These are phyloP conservation scores for Eupithecia subfuscata DNA, from an alignment of 2,888 invertebrate genomes.

Conservation along the genomic window DNA sequence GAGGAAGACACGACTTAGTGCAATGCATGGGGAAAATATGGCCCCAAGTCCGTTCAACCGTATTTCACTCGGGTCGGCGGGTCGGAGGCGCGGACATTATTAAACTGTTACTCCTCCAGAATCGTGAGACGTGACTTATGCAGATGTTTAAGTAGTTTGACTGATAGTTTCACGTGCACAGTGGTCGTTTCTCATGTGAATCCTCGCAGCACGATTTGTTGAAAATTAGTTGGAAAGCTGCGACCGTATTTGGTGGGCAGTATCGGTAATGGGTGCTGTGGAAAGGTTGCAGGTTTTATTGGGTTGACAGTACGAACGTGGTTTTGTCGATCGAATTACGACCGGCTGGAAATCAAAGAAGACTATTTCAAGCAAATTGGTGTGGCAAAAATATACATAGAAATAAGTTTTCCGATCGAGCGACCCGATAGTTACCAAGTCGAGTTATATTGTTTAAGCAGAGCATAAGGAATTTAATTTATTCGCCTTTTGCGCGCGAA, in stretches of 20 bases:
- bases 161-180: slow-evolving; percentile 80
- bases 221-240: slow-evolving; percentile 75
- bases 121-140: slow-evolving; percentile 83
- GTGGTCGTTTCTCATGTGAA: slow-evolving; percentile 79
- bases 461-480: slow-evolving; percentile 73
- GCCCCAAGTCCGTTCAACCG: slow-evolving; percentile 79
- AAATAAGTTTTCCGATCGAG: slow-evolving; percentile 23
- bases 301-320: neutral
- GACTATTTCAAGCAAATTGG: neutral
- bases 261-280: slow-evolving; percentile 27
- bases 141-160: slow-evolving; percentile 82
- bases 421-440: slow-evolving; percentile 13
- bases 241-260: slow-evolving; percentile 55
- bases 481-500: slow-evolving; percentile 74
- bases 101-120: slow-evolving; percentile 80
- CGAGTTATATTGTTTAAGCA: neutral
- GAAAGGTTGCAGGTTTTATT: slow-evolving; percentile 27
- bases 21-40: slow-evolving; percentile 82
- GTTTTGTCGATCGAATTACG: neutral
- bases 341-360: neutral
- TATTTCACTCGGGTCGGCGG: slow-evolving; percentile 79
- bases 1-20: slow-evolving; percentile 82
- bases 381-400: neutral
- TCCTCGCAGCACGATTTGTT: slow-evolving; percentile 74
- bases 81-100: slow-evolving; percentile 81